phyloP scores from a whole-genome alignment of 1,140 invertebrate species.

The Drosophila melanogaster region DNA sequence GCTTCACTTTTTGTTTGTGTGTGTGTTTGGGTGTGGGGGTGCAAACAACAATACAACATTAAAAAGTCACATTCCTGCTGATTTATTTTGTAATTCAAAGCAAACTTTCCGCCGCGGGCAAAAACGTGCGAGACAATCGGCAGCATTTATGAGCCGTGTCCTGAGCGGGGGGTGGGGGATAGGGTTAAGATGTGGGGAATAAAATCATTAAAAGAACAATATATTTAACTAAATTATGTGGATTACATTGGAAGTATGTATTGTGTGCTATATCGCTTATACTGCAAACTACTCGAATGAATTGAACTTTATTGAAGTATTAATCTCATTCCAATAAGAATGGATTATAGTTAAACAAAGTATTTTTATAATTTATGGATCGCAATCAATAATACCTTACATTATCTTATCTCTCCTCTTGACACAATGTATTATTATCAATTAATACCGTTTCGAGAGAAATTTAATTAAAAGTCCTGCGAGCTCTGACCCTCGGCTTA shows the following conservation, averaged over 20 bases:
- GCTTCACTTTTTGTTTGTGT: conserved; percentile 18
- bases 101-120: conserved; percentile 59
- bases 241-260: no score
- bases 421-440: conserved; percentile 31
- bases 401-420: neutral
- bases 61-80: conserved; percentile 77
- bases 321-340: no score
- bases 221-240: neutral
- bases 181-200: neutral
- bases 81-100: conserved; percentile 78
- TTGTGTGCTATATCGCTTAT: no score
- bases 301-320: no score
- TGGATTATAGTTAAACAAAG: no score
- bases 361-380: no score
- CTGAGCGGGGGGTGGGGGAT: neutral
- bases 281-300: no score
- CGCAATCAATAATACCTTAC: neutral
- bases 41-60: conserved; percentile 68
- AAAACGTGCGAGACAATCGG: conserved; percentile 62
- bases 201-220: neutral
- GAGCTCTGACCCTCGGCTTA: conserved; percentile 33
- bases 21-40: conserved; percentile 14
- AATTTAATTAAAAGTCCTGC: conserved; percentile 66
- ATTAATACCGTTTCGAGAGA: conserved; percentile 35
- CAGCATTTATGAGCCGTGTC: conserved; percentile 60